Evolutionary conservation across 2,888 invertebrate species (phyloP), one percentile per base, ranked within the genome.

Genomic region (Brachypalpus laphriformis): DNA sequence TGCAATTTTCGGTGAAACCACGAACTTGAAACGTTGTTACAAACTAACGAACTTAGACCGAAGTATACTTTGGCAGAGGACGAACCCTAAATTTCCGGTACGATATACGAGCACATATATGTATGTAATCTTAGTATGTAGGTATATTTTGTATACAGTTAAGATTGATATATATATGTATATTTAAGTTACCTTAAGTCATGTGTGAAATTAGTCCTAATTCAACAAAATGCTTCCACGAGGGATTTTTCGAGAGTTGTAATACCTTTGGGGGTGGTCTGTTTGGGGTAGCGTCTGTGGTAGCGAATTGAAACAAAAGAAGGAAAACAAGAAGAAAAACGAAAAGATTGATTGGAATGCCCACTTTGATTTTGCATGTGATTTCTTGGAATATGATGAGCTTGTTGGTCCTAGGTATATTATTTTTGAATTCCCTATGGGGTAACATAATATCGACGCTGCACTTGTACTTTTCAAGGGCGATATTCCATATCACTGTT

Each of bases 151-250:
- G 8, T 22, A 59, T 28, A 47, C 28, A 16, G 11, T 57, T 72
- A 25, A 16, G 42, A 16, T 18, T 16, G 28, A 34, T 47, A 31
- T 57, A 57, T 28, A n/a, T 51, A 14, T 9, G 22, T 51, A 45
- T 45, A 47, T 71, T 37, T 28, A 57, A 56, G 56, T 56, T 75
- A 57, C n/a, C 65, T 56, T 25, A 66, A 75, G 75, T 66, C 75
- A 66, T 75, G 75, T 65, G 75, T 75, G 65, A 75, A 75, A 75
- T 75, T 65, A 75, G 57, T 75, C 75, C 75, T 65, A 63, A 75
- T 65, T 75, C 56, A 75, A 66, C 65, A 57, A 56, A 75, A 57
- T 75, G 40, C 54, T 56, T 70, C 51, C 40, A 66, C 40, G 49
- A 45, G 68, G 42, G 56, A 31, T 56, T 54, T 65, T 66, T 20